phyloP scores from a whole-genome alignment of 1,140 invertebrate species.

The Oreohelix idahoensis region DNA sequence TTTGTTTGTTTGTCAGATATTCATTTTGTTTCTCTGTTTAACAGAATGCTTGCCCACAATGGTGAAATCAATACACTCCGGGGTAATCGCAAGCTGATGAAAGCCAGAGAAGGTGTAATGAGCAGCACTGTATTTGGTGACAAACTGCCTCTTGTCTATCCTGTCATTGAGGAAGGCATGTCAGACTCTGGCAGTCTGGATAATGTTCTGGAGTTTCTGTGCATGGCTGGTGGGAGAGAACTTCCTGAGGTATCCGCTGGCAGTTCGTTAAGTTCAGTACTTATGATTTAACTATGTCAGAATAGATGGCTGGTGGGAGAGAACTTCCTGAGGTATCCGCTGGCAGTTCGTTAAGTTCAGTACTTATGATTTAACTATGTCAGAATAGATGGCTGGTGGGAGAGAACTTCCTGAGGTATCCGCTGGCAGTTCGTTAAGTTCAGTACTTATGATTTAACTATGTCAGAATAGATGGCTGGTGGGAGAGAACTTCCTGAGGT shows the following conservation, averaged over 20 bases:
- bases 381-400: constrained; percentile 92
- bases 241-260: constrained; percentile 84
- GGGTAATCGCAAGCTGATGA: constrained; percentile 99
- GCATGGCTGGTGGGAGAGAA: constrained; percentile 90
- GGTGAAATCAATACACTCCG: constrained; percentile 99
- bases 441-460: too few species aligned
- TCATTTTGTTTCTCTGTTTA: constrained; percentile 16
- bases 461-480: too few species aligned
- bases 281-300: too few species aligned
- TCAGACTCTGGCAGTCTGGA: constrained; percentile 98
- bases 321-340: constrained; percentile 86
- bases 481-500: constrained; percentile 90
- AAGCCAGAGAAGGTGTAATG: constrained; percentile 98
- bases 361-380: too few species aligned
- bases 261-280: too few species aligned
- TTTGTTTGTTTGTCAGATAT: too few species aligned
- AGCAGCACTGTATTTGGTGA: constrained; percentile 85
- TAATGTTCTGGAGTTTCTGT: constrained; percentile 97
- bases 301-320: constrained; percentile 91
- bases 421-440: background rate
- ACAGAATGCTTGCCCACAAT: constrained; percentile 95
- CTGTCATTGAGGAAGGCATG: constrained; percentile 96
- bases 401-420: constrained; percentile 89
- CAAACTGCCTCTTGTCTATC: constrained; percentile 90
- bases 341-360: background rate